Conservation (phyloP, 2,888 invertebrate genomes). For the Microctonus hyperodae region DNA sequence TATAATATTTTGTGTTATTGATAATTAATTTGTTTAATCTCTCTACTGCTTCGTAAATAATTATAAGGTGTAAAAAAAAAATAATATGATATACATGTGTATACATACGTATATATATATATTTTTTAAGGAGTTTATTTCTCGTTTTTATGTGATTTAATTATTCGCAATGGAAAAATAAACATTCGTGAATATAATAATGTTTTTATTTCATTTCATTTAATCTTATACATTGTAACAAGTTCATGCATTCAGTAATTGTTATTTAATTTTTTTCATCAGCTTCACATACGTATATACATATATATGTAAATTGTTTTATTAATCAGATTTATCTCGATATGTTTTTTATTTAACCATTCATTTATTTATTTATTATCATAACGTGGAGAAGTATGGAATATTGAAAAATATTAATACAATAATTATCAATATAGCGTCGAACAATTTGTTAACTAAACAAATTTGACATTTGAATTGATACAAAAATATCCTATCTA, state of each 20-base stretch:
- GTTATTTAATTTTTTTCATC: not conserved
- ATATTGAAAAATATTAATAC: not conserved
- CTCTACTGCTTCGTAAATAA: slow-evolving; percentile 21
- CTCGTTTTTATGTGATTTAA: slow-evolving; percentile 23
- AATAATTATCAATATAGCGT: not conserved
- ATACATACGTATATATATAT: slow-evolving; percentile 25
- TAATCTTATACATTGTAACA: not conserved
- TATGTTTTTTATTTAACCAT: slow-evolving; percentile 13
- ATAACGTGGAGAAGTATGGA: slow-evolving; percentile 24
- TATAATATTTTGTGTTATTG: slow-evolving; percentile 3
- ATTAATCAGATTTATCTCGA: not conserved
- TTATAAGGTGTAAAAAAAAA: slow-evolving; percentile 21
- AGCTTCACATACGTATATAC: not conserved
- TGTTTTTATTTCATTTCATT: slow-evolving; percentile 21
- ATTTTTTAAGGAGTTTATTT: slow-evolving; percentile 28
- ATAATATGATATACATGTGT: too few relatives aligned
- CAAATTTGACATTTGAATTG: slow-evolving; percentile 41
- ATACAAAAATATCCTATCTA: slow-evolving; percentile 61
- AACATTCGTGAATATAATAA: not conserved
- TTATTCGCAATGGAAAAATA: slow-evolving; percentile 14
- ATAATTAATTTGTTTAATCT: slow-evolving; percentile 10
- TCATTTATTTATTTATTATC: slow-evolving; percentile 16
- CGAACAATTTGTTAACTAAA: slow-evolving; percentile 38
- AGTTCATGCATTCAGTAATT: not conserved
- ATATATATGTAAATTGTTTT: not conserved